Conservation (phyloP, 2,113 vertebrate genomes). For the Dermatemys mawii region DNA sequence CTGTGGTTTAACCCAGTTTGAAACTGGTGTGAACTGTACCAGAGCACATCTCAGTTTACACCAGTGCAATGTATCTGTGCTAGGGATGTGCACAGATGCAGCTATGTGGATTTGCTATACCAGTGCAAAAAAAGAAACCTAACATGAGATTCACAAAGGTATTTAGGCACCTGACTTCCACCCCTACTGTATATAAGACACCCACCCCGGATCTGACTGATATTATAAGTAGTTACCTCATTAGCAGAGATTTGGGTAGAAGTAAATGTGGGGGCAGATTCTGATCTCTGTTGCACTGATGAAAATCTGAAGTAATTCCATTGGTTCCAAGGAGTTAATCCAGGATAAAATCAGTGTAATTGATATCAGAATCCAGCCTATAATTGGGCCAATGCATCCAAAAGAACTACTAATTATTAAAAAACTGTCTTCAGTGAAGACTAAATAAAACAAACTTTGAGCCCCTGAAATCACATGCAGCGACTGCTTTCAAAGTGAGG, state of each 20-base stretch:
- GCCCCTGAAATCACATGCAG: not conserved
- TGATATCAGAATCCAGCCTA: not conserved
- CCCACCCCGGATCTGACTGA: no score
- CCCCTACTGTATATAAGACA: not conserved
- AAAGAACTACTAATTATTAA: not conserved
- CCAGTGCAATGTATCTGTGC: not conserved
- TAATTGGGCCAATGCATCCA: not conserved
- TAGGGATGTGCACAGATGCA: not conserved
- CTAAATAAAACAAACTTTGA: not conserved
- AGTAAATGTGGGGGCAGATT: not conserved
- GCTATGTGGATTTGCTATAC: not conserved
- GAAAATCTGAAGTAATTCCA: not conserved
- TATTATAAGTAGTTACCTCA: not conserved
- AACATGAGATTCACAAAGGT: not conserved
- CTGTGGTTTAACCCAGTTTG: not conserved
- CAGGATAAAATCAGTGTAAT: not conserved
- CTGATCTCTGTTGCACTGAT: not conserved
- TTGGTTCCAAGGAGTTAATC: not conserved
- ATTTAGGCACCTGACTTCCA: not conserved
- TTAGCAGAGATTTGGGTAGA: not conserved
- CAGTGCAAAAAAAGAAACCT: not conserved
- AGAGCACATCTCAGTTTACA: not conserved
- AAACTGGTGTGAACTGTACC: not conserved
- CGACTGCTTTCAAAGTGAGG: rapidly evolving
- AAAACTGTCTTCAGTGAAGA: not conserved